A percentile compares a stretch with the other conserved stretches of the same genome.
These are phyloP conservation scores for Lymantria dispar DNA, from an alignment of 2,888 invertebrate genomes.

Conservation along the genomic window DNA sequence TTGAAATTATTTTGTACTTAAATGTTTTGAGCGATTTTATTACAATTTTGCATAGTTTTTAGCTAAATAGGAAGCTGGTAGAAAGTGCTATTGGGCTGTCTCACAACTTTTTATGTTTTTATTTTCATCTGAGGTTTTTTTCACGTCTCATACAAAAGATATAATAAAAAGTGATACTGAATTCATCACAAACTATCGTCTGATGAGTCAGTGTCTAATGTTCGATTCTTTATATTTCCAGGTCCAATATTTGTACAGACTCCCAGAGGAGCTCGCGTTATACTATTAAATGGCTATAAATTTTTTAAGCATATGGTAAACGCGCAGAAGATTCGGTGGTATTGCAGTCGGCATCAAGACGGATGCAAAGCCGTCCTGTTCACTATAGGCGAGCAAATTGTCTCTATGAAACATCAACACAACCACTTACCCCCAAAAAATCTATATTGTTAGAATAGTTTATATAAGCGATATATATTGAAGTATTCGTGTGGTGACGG, in stretches of 20 bases:
- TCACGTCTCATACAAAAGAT: too few species aligned
- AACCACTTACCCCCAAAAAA: slow-evolving; percentile 1
- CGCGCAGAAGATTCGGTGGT: slow-evolving; percentile 1
- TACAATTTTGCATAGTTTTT: too few species aligned
- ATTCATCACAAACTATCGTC: too few species aligned
- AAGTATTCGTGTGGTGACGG: not conserved
- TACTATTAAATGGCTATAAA: slow-evolving; percentile 5
- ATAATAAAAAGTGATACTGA: too few species aligned
- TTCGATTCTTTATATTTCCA: not conserved
- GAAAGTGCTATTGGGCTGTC: too few species aligned
- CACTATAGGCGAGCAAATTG: slow-evolving; percentile 2
- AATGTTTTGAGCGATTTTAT: too few species aligned
- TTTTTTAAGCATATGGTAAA: slow-evolving; percentile 1
- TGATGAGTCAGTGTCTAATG: too few species aligned
- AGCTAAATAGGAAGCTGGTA: too few species aligned
- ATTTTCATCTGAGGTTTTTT: too few species aligned
- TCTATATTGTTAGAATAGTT: not conserved
- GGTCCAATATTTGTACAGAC: slow-evolving; percentile 2
- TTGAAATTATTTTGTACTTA: too few species aligned
- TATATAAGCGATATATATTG: not conserved
- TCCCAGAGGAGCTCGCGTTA: slow-evolving; percentile 2
- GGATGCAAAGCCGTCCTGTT: slow-evolving; percentile 6
- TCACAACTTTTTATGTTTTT: too few species aligned
- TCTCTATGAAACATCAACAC: slow-evolving; percentile 2
- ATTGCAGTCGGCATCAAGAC: not conserved